Evolutionary conservation across 2,888 invertebrate genomes (phyloP).

Genomic region (Aromia moschata): DNA sequence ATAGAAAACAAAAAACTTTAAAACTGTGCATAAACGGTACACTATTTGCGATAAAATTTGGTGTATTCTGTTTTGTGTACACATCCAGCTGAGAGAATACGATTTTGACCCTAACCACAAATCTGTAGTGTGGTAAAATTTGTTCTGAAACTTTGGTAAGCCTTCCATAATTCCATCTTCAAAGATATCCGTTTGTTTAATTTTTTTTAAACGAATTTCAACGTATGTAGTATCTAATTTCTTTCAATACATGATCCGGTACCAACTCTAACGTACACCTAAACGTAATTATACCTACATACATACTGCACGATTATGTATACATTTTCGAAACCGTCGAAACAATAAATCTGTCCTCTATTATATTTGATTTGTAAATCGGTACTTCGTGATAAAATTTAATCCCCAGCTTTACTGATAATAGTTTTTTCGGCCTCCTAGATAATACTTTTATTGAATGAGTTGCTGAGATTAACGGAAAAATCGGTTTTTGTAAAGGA

Average conservation of each 20-base stretch:
- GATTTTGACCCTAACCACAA: constrained; percentile 18
- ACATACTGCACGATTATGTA: too few species aligned
- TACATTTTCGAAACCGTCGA: background rate
- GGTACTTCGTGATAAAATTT: constrained; percentile 10
- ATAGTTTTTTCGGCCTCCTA: background rate
- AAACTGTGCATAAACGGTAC: background rate
- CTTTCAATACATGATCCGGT: too few species aligned
- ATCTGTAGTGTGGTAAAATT: background rate
- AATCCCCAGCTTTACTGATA: constrained; percentile 5
- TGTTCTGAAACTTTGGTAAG: constrained; percentile 10
- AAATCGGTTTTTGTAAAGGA: too few species aligned
- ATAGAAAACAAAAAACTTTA: background rate
- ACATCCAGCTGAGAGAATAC: background rate
- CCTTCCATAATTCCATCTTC: background rate
- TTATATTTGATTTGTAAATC: constrained; percentile 17
- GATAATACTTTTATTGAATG: too few species aligned
- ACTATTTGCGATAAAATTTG: background rate
- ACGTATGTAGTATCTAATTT: too few species aligned
- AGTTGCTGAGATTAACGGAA: too few species aligned
- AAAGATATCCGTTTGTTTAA: too few species aligned
- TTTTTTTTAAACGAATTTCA: too few species aligned
- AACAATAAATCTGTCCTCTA: constrained; percentile 7
- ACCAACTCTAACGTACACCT: too few species aligned
- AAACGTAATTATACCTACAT: too few species aligned
- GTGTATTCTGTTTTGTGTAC: constrained; percentile 15